A percentile compares a stretch with the other conserved stretches of the same genome.
Conservation (phyloP, 2,797 vertebrate species). For the Synaphobranchus kaupii region DNA sequence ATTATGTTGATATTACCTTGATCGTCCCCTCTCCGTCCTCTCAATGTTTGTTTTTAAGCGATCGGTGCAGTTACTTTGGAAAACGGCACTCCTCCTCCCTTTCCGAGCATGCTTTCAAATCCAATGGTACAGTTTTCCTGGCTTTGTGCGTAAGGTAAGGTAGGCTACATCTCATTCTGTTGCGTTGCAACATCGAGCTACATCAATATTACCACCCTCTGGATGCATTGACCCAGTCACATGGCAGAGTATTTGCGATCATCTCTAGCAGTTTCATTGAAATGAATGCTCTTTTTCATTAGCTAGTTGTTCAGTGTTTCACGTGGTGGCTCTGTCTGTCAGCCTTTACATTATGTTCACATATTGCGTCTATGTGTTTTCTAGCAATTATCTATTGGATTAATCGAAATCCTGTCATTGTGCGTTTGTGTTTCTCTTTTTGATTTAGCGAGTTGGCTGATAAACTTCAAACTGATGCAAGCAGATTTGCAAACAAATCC, state of each 20-base stretch:
- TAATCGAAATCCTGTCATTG: constrained; percentile 32
- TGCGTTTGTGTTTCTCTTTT: not conserved
- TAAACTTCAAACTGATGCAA: not conserved
- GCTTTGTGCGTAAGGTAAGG: constrained; percentile 6
- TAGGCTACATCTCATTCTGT: not conserved
- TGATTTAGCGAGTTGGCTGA: not conserved
- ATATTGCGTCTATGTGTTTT: not conserved
- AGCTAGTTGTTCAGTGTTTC: constrained; percentile 34
- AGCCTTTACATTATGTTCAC: constrained; percentile 36
- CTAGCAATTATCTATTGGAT: constrained; percentile 19
- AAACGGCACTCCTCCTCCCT: constrained; percentile 39
- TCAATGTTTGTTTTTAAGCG: not conserved
- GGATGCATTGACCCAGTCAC: constrained; percentile 7
- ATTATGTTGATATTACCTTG: constrained; percentile 52
- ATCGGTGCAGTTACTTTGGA: constrained; percentile 40
- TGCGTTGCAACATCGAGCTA: not conserved
- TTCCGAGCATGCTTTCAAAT: constrained; percentile 57
- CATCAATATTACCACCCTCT: constrained; percentile 14
- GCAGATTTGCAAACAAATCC: not conserved
- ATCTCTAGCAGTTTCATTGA: constrained; percentile 19
- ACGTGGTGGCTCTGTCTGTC: constrained; percentile 49
- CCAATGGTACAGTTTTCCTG: not conserved
- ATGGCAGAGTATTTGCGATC: constrained; percentile 36
- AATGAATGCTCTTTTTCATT: constrained; percentile 53
- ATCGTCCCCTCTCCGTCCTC: constrained; percentile 31